Percentiles rank a stretch among this genome's conserved stretches.
Conservation (phyloP, 2,888 invertebrate species). For the Bruchidius siliquastri region DNA sequence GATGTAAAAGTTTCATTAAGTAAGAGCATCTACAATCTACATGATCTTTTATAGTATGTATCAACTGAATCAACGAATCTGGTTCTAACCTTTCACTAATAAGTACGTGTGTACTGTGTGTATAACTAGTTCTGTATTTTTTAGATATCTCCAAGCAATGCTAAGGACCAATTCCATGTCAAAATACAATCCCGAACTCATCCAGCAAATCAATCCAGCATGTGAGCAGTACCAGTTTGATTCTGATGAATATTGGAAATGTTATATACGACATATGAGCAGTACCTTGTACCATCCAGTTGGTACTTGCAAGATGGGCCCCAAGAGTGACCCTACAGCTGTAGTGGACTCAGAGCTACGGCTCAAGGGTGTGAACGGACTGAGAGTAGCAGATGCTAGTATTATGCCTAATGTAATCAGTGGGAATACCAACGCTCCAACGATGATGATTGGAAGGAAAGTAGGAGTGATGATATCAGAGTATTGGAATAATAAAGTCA, state of each 20-base stretch:
- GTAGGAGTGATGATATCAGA: slow-evolving; percentile 48
- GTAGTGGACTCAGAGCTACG: slow-evolving; percentile 67
- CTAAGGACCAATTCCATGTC: slow-evolving; percentile 45
- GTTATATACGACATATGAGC: slow-evolving; percentile 40
- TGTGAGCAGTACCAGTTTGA: slow-evolving; percentile 45
- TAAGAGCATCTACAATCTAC: no score
- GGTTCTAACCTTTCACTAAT: no score
- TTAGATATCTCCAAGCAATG: slow-evolving; percentile 41
- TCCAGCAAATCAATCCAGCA: slow-evolving; percentile 45
- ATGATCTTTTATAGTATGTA: no score
- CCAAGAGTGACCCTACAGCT: slow-evolving; percentile 51
- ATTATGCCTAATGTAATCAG: slow-evolving; percentile 71
- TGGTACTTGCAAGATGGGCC: slow-evolving; percentile 57
- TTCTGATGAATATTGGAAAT: slow-evolving; percentile 52
- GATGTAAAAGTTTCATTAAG: no score
- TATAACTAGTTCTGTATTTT: no score
- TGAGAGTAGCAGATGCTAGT: slow-evolving; percentile 75
- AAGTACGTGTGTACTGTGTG: no score
- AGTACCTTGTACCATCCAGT: slow-evolving; percentile 35
- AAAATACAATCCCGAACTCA: slow-evolving; percentile 39
- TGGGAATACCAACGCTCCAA: slow-evolving; percentile 55
- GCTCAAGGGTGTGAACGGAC: slow-evolving; percentile 61
- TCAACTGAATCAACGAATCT: no score
- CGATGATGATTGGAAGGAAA: slow-evolving; percentile 49
- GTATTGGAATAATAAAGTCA: slow-evolving; percentile 29